Conservation (phyloP, 2,113 vertebrate genomes). For the Phyllopteryx taeniolatus region DNA sequence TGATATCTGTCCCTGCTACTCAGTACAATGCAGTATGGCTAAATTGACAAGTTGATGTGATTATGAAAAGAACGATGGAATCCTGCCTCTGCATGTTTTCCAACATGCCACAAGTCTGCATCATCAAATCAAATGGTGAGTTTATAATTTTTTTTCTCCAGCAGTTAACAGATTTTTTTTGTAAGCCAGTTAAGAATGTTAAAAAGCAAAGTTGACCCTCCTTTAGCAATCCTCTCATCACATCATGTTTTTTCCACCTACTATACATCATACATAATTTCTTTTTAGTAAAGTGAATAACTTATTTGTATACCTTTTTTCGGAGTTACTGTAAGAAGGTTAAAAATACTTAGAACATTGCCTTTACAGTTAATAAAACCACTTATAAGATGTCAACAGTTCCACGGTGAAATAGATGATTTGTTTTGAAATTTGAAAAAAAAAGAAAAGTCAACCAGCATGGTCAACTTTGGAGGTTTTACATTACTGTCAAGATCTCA, state of each 20-base stretch:
- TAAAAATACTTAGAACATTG: background rate
- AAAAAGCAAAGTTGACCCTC: background rate
- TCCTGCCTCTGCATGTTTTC: slow-evolving; percentile 4
- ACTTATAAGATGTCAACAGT: background rate
- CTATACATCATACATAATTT: background rate
- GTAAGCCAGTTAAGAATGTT: background rate
- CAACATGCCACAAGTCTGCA: background rate
- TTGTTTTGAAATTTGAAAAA: background rate
- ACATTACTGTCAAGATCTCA: background rate
- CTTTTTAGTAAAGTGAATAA: background rate
- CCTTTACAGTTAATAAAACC: background rate
- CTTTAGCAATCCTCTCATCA: too few relatives aligned
- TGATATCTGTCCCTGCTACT: background rate
- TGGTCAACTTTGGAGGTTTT: background rate
- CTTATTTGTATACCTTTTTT: background rate
- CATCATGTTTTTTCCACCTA: too few relatives aligned
- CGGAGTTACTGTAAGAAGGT: background rate
- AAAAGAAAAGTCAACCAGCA: background rate
- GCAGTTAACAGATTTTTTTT: background rate
- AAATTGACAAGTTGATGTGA: background rate
- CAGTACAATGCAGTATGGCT: background rate
- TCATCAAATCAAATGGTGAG: background rate
- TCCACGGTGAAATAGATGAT: background rate
- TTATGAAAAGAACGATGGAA: background rate
- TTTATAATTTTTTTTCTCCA: background rate